These are phyloP conservation scores for Alviniconcha marisindica DNA, from an alignment of 1,140 invertebrate species.

Conservation along the genomic window DNA sequence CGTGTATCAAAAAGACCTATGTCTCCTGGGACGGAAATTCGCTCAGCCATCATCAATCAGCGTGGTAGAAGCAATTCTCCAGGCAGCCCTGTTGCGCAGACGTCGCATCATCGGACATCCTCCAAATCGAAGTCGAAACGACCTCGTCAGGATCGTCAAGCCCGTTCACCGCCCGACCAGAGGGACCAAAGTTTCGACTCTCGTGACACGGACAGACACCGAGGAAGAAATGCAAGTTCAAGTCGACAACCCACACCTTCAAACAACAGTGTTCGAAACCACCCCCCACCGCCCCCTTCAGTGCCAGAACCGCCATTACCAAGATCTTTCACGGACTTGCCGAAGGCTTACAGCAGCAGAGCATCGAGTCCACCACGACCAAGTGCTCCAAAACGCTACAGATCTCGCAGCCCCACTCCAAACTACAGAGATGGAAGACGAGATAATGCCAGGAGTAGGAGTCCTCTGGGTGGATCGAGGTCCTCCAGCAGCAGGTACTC, in stretches of 20 bases:
- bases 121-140: slow-evolving; percentile 35
- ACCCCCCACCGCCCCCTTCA: slow-evolving; percentile 12
- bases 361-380: slow-evolving; percentile 31
- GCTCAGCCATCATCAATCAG: slow-evolving; percentile 12
- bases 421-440: slow-evolving; percentile 48
- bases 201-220: slow-evolving; percentile 6
- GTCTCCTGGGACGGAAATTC: slow-evolving; percentile 33
- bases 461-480: slow-evolving; percentile 45
- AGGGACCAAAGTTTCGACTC: slow-evolving; percentile 12
- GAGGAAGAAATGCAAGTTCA: neutral
- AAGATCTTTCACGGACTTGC: slow-evolving; percentile 54
- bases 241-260: slow-evolving; percentile 3
- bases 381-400: slow-evolving; percentile 43
- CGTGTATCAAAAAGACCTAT: slow-evolving; percentile 22
- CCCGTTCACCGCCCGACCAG: neutral
- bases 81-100: slow-evolving; percentile 1
- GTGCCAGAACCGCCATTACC: slow-evolving; percentile 38
- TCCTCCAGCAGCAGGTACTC: neutral
- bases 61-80: slow-evolving; percentile 34
- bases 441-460: slow-evolving; percentile 49
- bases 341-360: slow-evolving; percentile 47
- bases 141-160: slow-evolving; percentile 17
- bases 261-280: slow-evolving; percentile 20
- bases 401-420: slow-evolving; percentile 59
- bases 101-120: slow-evolving; percentile 23